Base-by-base conservation (phyloP, 2,797 vertebrate species). In the Girardinus metallicus region DNA sequence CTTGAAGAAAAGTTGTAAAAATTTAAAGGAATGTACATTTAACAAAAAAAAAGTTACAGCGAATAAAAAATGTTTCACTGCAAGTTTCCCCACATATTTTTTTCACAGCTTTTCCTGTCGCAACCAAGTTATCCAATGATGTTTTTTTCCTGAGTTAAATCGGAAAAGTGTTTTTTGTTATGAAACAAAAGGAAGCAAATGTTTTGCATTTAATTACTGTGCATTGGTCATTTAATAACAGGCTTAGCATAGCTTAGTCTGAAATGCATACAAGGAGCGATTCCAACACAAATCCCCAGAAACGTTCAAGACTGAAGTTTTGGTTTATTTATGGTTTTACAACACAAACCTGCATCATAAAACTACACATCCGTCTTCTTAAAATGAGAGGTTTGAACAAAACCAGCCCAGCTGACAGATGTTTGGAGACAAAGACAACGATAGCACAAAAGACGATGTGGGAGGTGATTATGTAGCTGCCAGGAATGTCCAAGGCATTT, bases 391-490 rank as follows among this genome's bases (percentile, higher is more conserved):
- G n/a, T n/a, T 43, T 71, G 23, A 44, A 43, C 39, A n/a, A 29
- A 71, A 43, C 13, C 36, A 66, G 62, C 62, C 21, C 64, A 71
- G 39, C 39, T 71, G 47, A 51, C 31, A 53, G 47, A 49, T 51
- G 73, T 36, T 53, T 74, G 47, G 73, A 53, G 47, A 74, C 31
- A 23, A 49, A 74, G 47, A 74, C 44, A 49, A 49, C 11, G 2
- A 34, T 29, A 46, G 47, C 11, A 43, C 39, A 71, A 74, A 74
- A 39, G 73, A 74, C 11, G 21, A 74, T 39, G 47, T 74, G 47
- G 73, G 73, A 53, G 47, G 47, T 53, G 41, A 71, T 71, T 53
- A 34, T 74, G 23, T 26, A 74, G 10, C 47, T 74, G 72, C 46
- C 72, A 53, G 72, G 31, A 70, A 41, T 70, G 68, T 71, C 47